These are phyloP conservation scores for Aptenodytes patagonicus DNA, from an alignment of 2,113 vertebrate genomes.

Conservation along the genomic window DNA sequence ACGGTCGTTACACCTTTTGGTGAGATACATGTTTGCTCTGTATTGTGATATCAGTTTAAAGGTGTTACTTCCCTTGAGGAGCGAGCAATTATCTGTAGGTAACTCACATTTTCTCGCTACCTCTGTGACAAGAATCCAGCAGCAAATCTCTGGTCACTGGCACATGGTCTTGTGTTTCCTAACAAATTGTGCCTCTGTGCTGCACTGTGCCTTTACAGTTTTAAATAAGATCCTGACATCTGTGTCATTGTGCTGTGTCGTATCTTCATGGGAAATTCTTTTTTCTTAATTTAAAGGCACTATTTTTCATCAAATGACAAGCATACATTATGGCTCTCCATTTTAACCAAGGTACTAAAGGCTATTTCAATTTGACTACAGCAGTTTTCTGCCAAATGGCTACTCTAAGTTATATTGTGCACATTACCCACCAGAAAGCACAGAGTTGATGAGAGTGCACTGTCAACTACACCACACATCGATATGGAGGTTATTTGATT, in stretches of 20 bases:
- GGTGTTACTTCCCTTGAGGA: conserved; percentile 53
- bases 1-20: background rate
- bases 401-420: conserved; percentile 69
- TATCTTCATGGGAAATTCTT: conserved; percentile 44
- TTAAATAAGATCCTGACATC: conserved; percentile 71
- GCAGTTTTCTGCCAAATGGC: conserved; percentile 76
- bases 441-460: conserved; percentile 70
- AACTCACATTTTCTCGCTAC: conserved; percentile 47
- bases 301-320: conserved; percentile 67
- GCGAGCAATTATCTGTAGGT: conserved; percentile 57
- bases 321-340: conserved; percentile 66
- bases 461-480: conserved; percentile 69
- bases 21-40: background rate
- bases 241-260: conserved; percentile 2
- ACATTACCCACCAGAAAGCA: conserved; percentile 78
- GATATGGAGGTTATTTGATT: conserved; percentile 80
- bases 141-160: conserved; percentile 54
- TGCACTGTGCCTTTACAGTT: conserved; percentile 38
- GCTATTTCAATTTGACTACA: conserved; percentile 79
- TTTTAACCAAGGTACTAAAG: conserved; percentile 72
- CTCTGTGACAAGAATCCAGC: conserved; percentile 35
- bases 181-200: conserved; percentile 46
- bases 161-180: conserved; percentile 53
- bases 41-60: conserved; percentile 57
- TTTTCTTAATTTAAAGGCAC: conserved; percentile 65